These are phyloP conservation scores for Lutjanus erythropterus DNA, from an alignment of 2,113 vertebrate species.

Conservation along the genomic window DNA sequence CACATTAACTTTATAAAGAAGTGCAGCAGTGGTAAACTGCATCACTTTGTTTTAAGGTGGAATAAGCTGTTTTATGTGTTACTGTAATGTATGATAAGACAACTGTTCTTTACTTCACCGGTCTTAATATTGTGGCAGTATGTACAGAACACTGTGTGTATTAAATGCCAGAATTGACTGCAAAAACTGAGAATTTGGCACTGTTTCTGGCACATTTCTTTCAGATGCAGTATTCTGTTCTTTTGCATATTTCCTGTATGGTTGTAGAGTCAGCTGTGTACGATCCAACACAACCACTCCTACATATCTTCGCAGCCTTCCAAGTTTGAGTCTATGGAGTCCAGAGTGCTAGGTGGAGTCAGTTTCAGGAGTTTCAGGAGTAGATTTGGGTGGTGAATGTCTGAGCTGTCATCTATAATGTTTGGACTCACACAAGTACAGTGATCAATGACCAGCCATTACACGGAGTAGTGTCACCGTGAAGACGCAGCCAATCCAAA, in stretches of 20 bases:
- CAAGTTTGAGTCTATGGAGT: slow-evolving; percentile 1
- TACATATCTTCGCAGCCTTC: slow-evolving; percentile 2
- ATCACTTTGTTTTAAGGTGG: neutral
- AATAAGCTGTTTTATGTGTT: neutral
- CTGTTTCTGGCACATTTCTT: neutral
- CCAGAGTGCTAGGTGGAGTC: neutral
- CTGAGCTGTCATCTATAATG: neutral
- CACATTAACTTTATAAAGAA: too few species aligned
- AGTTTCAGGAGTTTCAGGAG: neutral
- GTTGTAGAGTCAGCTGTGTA: slow-evolving; percentile 14
- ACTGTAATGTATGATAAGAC: neutral
- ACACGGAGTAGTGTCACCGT: neutral
- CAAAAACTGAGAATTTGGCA: neutral
- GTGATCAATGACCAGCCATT: neutral
- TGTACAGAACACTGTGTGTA: neutral
- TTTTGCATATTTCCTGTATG: neutral
- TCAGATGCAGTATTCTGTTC: too few species aligned
- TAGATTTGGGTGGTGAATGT: neutral
- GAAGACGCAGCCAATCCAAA: neutral
- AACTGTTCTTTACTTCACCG: neutral
- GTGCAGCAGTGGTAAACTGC: neutral
- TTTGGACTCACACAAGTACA: neutral
- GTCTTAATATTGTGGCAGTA: neutral
- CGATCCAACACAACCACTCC: neutral
- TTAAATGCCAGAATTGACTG: neutral